Evolutionary conservation across 1,140 invertebrate species (phyloP).

Genomic region (Antheraea mylitta): DNA sequence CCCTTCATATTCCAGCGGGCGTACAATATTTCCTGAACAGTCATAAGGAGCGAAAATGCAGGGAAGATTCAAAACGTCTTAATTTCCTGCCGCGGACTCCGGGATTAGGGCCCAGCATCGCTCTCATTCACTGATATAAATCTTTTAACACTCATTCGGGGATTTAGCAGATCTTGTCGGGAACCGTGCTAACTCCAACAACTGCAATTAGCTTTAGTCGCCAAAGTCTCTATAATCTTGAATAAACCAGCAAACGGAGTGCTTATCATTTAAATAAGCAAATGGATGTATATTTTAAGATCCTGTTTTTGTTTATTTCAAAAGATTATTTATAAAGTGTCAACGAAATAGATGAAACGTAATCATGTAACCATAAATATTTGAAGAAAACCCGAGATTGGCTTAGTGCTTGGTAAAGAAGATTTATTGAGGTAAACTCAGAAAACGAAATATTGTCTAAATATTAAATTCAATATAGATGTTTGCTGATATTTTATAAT

Average conservation of each 20-base stretch:
- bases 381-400: too few species aligned
- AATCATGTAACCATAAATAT: too few species aligned
- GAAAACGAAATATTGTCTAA: too few species aligned
- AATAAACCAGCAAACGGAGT: conserved; percentile 34
- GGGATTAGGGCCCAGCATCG: conserved; percentile 50
- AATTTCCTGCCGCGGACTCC: conserved; percentile 57
- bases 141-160: conserved; percentile 70
- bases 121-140: conserved; percentile 65
- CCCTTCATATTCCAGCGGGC: conserved; percentile 6
- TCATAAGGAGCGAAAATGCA: conserved; percentile 15
- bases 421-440: too few species aligned
- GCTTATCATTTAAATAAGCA: conserved; percentile 56
- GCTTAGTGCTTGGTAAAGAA: too few species aligned
- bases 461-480: too few species aligned
- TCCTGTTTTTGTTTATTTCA: neutral
- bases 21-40: neutral
- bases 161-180: conserved; percentile 46
- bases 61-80: conserved; percentile 47
- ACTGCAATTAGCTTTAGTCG: conserved; percentile 61
- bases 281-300: conserved; percentile 27
- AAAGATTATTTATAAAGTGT: neutral
- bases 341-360: too few species aligned
- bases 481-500: too few species aligned
- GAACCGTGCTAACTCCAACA: conserved; percentile 54
- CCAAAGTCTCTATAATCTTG: conserved; percentile 52